Conservation (phyloP, 2,113 vertebrate species). For the Ciconia stormi region DNA sequence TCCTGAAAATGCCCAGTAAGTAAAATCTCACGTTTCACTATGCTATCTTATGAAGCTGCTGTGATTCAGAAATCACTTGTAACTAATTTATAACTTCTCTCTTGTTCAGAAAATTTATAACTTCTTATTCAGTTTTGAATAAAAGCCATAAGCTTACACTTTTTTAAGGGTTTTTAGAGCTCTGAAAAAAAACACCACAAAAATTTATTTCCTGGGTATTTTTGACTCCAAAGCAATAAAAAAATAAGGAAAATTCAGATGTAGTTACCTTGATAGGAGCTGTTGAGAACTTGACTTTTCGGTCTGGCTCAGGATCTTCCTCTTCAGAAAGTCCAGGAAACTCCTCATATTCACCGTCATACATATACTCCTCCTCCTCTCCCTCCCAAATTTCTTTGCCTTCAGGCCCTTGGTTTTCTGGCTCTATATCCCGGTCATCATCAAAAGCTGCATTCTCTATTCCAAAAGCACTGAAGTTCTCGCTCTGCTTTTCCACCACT, state of each 20-base stretch:
- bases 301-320: constrained; percentile 76
- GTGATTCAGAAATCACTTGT: neutral
- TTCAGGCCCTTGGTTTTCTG: constrained; percentile 62
- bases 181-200: neutral
- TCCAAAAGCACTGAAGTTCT: constrained; percentile 74
- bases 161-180: neutral
- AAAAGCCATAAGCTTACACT: neutral
- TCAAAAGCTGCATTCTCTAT: constrained; percentile 91
- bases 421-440: constrained; percentile 81
- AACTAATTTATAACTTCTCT: neutral
- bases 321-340: constrained; percentile 87
- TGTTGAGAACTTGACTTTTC: constrained; percentile 88
- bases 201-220: neutral
- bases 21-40: neutral
- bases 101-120: neutral
- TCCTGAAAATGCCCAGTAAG: neutral
- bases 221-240: neutral
- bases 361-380: constrained; percentile 65
- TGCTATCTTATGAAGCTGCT: neutral
- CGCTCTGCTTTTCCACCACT: constrained; percentile 51
- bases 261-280: constrained; percentile 83
- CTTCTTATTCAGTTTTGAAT: neutral
- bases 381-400: constrained; percentile 60
- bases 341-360: constrained; percentile 81
- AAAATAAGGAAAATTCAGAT: neutral